These are phyloP conservation scores for Clupea harengus DNA, from an alignment of 2,113 vertebrate genomes.

Conservation along the genomic window DNA sequence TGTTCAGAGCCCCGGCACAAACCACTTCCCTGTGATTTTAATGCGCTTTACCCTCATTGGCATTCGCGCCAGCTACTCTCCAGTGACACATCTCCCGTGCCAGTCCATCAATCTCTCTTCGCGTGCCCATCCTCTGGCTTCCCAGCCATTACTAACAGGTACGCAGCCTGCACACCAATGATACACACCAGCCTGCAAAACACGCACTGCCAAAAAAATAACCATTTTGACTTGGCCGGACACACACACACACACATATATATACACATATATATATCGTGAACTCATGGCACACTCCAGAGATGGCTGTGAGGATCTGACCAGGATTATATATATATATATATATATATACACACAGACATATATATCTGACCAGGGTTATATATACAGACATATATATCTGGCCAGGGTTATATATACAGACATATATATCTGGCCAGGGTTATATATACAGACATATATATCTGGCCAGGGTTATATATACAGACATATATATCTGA, in stretches of 20 bases:
- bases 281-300: background rate
- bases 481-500: too few relatives aligned
- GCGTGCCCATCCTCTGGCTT: background rate
- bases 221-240: background rate
- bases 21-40: constrained; percentile 64
- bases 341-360: too few relatives aligned
- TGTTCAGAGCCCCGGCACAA: constrained; percentile 54
- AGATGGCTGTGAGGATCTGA: background rate
- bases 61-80: constrained; percentile 53
- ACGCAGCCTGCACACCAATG: background rate
- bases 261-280: background rate
- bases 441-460: too few relatives aligned
- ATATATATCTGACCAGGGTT: too few relatives aligned
- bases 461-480: too few relatives aligned
- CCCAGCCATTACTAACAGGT: background rate
- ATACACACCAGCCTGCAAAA: background rate
- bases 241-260: too few relatives aligned
- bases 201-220: background rate
- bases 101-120: background rate
- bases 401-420: too few relatives aligned
- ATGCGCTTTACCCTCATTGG: constrained; percentile 48
- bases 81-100: constrained; percentile 36
- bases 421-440: too few relatives aligned
- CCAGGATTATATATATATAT: too few relatives aligned
- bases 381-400: too few relatives aligned